phyloP scores from a whole-genome alignment of 2,113 vertebrate genomes.

The Paracanthobrama guichenoti region DNA sequence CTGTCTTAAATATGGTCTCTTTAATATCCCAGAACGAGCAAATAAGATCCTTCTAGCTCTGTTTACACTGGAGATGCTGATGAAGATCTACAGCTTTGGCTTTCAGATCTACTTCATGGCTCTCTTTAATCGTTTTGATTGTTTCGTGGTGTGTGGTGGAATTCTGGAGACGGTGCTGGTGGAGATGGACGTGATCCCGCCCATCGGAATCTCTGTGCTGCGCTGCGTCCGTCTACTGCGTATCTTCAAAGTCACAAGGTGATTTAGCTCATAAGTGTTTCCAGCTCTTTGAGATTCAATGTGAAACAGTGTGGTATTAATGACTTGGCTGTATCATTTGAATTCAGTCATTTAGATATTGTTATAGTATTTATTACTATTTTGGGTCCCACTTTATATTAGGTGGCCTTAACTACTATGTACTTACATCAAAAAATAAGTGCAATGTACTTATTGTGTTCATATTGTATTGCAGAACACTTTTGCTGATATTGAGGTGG shows the following conservation, averaged over 20 bases:
- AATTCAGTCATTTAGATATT: no score
- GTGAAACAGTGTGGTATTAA: neutral
- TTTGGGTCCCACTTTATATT: no score
- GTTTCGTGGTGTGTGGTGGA: constrained; percentile 91
- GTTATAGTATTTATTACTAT: no score
- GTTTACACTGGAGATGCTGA: constrained; percentile 90
- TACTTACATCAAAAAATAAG: no score
- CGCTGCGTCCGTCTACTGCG: constrained; percentile 89
- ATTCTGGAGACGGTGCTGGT: constrained; percentile 89
- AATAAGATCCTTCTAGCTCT: constrained; percentile 90
- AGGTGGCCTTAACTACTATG: no score
- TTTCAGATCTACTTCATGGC: constrained; percentile 83
- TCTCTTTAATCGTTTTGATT: constrained; percentile 94
- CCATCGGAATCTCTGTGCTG: constrained; percentile 88
- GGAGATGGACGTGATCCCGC: constrained; percentile 83
- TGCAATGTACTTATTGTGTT: no score
- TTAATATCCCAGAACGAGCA: constrained; percentile 78
- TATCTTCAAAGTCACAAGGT: constrained; percentile 93
- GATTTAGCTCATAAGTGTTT: constrained; percentile 39
- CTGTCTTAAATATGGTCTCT: neutral
- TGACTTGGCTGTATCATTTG: neutral
- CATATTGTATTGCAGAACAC: no score
- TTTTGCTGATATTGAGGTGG: no score
- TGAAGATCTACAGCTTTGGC: constrained; percentile 89
- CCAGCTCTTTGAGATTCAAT: neutral